Evolutionary conservation across 1,140 invertebrate genomes (phyloP), one percentile per base, ranked within the genome.

Genomic region (Helicoverpa zea): DNA sequence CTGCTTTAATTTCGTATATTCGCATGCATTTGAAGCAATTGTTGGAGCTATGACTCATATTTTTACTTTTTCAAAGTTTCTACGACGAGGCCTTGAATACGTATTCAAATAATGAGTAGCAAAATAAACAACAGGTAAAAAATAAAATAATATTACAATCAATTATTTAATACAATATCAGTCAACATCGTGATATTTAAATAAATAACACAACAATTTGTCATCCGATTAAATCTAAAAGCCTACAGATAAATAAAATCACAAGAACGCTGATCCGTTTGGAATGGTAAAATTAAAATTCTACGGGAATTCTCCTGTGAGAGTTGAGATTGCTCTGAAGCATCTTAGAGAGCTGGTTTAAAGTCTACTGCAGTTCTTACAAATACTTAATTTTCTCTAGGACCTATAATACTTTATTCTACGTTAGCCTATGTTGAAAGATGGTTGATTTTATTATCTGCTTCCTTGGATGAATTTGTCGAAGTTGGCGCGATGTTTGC

Each of bases 391-490:
- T 54, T 29, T 23, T 13, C 9, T 30, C 49, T 52, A 30, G 13
- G 18, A 54, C 47, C 49, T 29, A 43, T n/a, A 43, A 72, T 1
- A 14, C n/a, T 14, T 72, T 14, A 54, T 43, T 64, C 14, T 64
- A 30, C 54, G 29, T 5, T 47, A 52, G 35, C 23, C 30, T 3
- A 30, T 52, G 23, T 52, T 52, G 68, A 49, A 29, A 14, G 1
- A 52, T 56, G n/a, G 16, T 43, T 11, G 2, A 58, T 2, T 47
- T 63, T 49, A 51, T 79, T 79, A 79, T 4, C 75, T 78, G 84
- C 89, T 90, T 59, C 87, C 88, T 18, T 92, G 88, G 82, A 94
- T 90, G 78, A 94, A 94, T 83, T 93, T 94, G 64, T 94, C 92
- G 72, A 94, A 94, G 72, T 89, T 85, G 3, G 63, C 87, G 56